Percentiles rank a stretch among this genome's conserved stretches.
phyloP scores from a whole-genome alignment of 1,140 invertebrate genomes.

The Aethina tumida region DNA sequence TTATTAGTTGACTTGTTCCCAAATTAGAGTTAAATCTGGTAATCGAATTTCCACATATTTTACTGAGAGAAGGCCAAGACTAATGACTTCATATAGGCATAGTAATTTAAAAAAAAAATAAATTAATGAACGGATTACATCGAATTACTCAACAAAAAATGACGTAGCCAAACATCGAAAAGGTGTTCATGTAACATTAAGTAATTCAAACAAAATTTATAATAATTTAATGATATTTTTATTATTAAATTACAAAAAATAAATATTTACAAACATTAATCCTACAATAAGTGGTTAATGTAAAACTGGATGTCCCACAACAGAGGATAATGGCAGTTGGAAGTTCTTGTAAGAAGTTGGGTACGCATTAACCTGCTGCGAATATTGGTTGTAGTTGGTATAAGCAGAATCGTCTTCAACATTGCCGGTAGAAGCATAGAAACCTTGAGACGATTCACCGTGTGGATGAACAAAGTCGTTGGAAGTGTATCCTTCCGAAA shows the following conservation, averaged over 20 bases:
- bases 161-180: neutral
- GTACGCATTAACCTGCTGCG: conserved; percentile 1
- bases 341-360: neutral
- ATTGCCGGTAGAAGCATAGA: conserved; percentile 14
- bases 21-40: neutral
- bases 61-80: too few relatives aligned
- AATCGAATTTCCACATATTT: conserved; percentile 1
- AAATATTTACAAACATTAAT: neutral
- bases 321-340: neutral
- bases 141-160: neutral
- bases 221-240: neutral
- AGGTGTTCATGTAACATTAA: neutral
- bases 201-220: conserved; percentile 2
- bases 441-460: conserved; percentile 6
- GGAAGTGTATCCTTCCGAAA: neutral
- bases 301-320: conserved; percentile 2
- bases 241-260: too few relatives aligned
- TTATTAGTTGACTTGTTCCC: conserved; percentile 1
- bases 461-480: conserved; percentile 6
- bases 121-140: neutral
- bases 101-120: neutral
- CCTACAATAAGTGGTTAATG: neutral
- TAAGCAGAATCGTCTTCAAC: conserved; percentile 16
- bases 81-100: too few relatives aligned
- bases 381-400: conserved; percentile 5